Percentiles rank a stretch among this genome's conserved stretches.
Conservation (phyloP, 2,888 invertebrate genomes). For the Andrena flavipes region DNA sequence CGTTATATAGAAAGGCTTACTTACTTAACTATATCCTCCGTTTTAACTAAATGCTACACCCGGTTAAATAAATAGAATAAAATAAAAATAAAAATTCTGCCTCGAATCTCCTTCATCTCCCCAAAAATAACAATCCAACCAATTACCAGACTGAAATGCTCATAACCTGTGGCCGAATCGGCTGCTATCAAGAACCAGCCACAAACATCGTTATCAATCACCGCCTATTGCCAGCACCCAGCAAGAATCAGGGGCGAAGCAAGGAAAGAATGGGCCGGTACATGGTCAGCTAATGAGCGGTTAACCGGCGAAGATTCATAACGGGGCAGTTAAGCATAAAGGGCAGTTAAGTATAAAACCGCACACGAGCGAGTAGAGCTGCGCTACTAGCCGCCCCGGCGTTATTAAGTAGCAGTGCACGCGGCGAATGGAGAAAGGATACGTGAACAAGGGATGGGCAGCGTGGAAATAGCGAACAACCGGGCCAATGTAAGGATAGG, state of each 20-base stretch:
- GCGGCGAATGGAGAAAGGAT: constrained; percentile 6
- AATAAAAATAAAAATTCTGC: no score
- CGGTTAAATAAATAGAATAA: no score
- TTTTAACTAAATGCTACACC: no score
- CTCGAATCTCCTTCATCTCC: no score
- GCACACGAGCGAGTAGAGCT: constrained; percentile 34
- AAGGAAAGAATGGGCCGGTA: constrained; percentile 30
- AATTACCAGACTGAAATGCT: no score
- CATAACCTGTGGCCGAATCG: background rate
- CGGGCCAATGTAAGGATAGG: constrained; percentile 73
- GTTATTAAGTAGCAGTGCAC: constrained; percentile 36
- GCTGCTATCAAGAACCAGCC: background rate
- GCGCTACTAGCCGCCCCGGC: constrained; percentile 2
- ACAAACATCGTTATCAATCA: constrained; percentile 9
- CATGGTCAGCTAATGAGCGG: constrained; percentile 74
- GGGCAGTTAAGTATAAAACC: no score
- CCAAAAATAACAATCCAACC: no score
- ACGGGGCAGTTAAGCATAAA: constrained; percentile 60
- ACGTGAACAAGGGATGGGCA: constrained; percentile 10
- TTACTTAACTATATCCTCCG: no score
- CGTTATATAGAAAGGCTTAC: no score
- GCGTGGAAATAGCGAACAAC: constrained; percentile 72
- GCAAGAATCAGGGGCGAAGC: background rate
- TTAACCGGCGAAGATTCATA: constrained; percentile 76
- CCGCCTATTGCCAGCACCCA: constrained; percentile 1